Base-by-base conservation (phyloP, 2,113 vertebrate genomes). In the Globicephala melas region DNA sequence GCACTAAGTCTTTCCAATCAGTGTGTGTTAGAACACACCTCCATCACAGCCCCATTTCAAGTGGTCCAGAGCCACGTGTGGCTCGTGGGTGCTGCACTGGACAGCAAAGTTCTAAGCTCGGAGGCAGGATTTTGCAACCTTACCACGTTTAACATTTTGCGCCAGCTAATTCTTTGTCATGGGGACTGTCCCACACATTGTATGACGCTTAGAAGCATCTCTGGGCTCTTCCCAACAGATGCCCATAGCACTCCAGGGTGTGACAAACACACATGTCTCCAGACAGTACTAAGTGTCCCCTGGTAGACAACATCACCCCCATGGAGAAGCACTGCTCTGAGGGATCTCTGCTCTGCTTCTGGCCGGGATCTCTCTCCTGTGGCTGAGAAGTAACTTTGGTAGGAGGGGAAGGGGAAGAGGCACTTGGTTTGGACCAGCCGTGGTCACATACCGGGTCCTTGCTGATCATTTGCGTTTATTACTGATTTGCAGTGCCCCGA, bases 61-160 rank as follows among this genome's bases (percentile, higher is more conserved):
- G 53, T 11, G 85, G 41, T 8, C 1, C 38, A 1, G 6, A 12
- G 41, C 41, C 28, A 1, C 8, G 3, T 21, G 2, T 10, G 65
- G 8, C 6, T 3, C 6, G 3, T 7, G n/a, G n/a, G n/a, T 23
- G 5, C 47, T 15, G 23, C 11, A 0, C 1, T 25, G 55, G 26
- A 33, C 6, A 7, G 8, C 58, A 18, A 26, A 38, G 55, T 11
- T 23, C 80, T 2, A 0, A 38, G 7, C 20, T 10, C 80, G 0
- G 26, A 47, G 55, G 38, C 68, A 65, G 58, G 44, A 53, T 17
- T 85, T 17, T 12, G 8, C 18, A 8, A 1, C 6, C 41, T 28
- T 2, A 10, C 58, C 9, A 0, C 44, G 3, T 3, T 8, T 2
- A 10, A 1, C 41, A 13, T 8, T 41, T 38, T 65, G 58, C 38